phyloP scores from a whole-genome alignment of 2,888 invertebrate genomes.

The Diarsia mendica region DNA sequence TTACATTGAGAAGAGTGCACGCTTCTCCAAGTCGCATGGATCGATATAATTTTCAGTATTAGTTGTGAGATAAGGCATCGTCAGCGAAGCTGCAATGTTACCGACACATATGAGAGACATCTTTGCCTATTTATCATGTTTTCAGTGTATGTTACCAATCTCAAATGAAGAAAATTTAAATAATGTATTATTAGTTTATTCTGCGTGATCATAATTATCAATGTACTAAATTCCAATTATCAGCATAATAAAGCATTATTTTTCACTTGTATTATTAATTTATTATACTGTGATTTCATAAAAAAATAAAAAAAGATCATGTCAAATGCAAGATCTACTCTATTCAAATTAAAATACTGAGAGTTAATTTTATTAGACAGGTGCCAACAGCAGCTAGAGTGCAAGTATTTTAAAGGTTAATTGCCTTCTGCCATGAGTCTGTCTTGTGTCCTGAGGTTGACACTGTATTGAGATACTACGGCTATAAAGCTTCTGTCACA shows the following conservation, averaged over 20 bases:
- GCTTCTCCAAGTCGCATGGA: too few relatives aligned
- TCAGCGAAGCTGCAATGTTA: neutral
- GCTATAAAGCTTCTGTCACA: neutral
- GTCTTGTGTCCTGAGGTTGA: slow-evolving; percentile 42
- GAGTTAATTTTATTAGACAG: neutral
- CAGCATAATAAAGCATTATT: neutral
- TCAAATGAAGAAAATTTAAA: neutral
- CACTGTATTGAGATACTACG: slow-evolving; percentile 33
- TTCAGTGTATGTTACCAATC: neutral
- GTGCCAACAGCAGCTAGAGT: neutral
- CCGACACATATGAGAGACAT: neutral
- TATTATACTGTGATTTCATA: neutral
- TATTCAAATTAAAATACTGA: neutral
- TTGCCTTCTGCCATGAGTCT: slow-evolving; percentile 40
- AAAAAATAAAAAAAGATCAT: neutral
- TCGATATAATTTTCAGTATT: neutral
- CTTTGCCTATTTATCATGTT: neutral
- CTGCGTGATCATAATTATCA: neutral
- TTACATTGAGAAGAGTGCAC: too few relatives aligned
- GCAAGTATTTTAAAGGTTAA: slow-evolving; percentile 1
- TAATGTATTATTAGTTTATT: too few relatives aligned
- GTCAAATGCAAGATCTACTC: neutral
- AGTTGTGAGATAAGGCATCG: neutral
- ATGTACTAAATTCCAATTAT: neutral
- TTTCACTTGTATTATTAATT: neutral